Base-by-base conservation (phyloP, 2,888 invertebrate genomes). In the Ellobium chinense region DNA sequence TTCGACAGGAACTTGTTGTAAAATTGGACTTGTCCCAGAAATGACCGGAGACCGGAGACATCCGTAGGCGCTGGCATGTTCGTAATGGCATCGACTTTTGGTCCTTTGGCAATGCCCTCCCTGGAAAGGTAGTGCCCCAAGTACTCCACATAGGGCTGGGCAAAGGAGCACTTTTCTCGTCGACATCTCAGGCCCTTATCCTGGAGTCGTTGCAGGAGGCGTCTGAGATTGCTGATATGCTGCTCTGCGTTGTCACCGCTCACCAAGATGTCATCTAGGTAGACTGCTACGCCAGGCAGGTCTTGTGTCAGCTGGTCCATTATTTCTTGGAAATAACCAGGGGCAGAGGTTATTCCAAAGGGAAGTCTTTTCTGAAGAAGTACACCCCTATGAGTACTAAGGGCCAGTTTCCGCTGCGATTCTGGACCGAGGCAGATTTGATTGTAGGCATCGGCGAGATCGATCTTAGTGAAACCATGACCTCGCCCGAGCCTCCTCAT, bases 1-100 rank as follows among this genome's bases (percentile, higher is more conserved):
- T 78, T 73, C 18, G 74, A 73, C 14, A 84, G 34, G 39, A 81
- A 83, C 58, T 78, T 79, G 36, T 68, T 63, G 69, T 83, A 83
- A 39, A 82, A 83, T 31, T 76, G 70, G 7, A 81, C 73, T 27
- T 72, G 82, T 2, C 83, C 81, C 27, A 78, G 63, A 39, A 78
- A 78, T n/a, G 78, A 78, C 14, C 60, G 29, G 12, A 84, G 58
- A 56, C 39, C 63, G 58, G 76, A 62, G 27, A 83, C 77, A 37
- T 69, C 34, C 9, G 46, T 70, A 34, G 46, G 81, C 60, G 68
- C 46, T 54, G 76, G 81, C 81, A 81, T 77, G 27, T 29, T 72
- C 29, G n/a, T 12, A 0, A 72, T 58, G 31, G 56, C 72, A 7
- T 46, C 56, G 1, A 34, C 56, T 56, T 72, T 56, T 9, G 58